These are phyloP conservation scores for Cephus rjabovi DNA, from an alignment of 2,888 invertebrate genomes.

Conservation along the genomic window DNA sequence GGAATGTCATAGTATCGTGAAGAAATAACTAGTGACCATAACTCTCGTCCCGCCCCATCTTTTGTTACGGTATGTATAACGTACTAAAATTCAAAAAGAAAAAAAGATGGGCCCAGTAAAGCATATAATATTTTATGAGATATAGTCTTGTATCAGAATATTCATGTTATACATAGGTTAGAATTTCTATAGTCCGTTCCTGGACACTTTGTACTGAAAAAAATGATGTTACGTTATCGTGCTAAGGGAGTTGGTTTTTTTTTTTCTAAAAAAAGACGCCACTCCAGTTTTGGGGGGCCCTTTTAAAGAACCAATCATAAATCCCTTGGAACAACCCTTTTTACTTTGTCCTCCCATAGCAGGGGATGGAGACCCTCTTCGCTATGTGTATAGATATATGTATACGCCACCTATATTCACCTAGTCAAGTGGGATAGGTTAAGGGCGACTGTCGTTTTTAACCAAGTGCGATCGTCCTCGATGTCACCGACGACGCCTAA, in stretches of 20 bases:
- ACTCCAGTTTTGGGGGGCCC: conserved; percentile 14
- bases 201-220: not conserved
- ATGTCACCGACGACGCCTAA: conserved; percentile 9
- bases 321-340: conserved; percentile 23
- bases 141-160: not conserved
- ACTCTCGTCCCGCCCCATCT: not conserved
- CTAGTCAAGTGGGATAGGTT: conserved; percentile 3
- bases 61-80: not conserved
- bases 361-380: conserved; percentile 1
- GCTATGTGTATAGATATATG: not conserved
- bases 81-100: not conserved
- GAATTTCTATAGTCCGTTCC: not conserved
- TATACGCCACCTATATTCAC: not conserved
- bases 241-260: not conserved
- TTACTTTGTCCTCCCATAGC: conserved; percentile 11
- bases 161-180: not conserved
- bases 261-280: conserved; percentile 18
- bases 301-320: conserved; percentile 27
- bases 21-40: not conserved
- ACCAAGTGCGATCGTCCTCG: conserved; percentile 1
- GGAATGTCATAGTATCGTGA: not conserved
- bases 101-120: not conserved
- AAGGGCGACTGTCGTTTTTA: not conserved
- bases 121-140: not conserved
- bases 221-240: not conserved